Conservation (phyloP, 2,888 invertebrate species). For the Drosophila quinaria region DNA sequence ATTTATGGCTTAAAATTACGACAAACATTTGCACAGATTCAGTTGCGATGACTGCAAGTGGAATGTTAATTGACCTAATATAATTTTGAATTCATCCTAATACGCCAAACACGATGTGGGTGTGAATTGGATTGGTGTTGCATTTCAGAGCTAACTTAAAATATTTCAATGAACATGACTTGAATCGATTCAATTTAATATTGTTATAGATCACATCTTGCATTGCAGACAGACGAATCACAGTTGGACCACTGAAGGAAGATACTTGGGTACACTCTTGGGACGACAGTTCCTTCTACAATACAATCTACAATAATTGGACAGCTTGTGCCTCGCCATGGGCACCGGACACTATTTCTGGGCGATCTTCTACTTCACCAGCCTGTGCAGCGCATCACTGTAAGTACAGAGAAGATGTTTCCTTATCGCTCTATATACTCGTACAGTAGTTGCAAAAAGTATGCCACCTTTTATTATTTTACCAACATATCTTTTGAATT, state of each 20-base stretch:
- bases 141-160: not conserved
- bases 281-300: conserved; percentile 15
- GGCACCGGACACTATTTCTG: conserved; percentile 86
- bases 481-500: conserved; percentile 43
- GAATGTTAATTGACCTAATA: conserved; percentile 59
- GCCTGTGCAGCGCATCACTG: conserved; percentile 86
- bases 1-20: conserved; percentile 18
- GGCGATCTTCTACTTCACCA: conserved; percentile 86
- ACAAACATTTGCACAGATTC: conserved; percentile 27
- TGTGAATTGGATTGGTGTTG: conserved; percentile 6
- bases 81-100: conserved; percentile 48
- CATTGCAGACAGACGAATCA: conserved; percentile 29
- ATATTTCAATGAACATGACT: not conserved
- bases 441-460: conserved; percentile 53
- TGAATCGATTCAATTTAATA: not conserved
- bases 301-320: conserved; percentile 1
- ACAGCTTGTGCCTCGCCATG: conserved; percentile 77
- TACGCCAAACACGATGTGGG: conserved; percentile 2
- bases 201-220: conserved; percentile 2
- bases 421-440: not conserved
- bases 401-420: conserved; percentile 78
- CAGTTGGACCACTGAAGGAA: conserved; percentile 7
- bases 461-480: conserved; percentile 49
- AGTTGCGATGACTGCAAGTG: conserved; percentile 16
- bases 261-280: conserved; percentile 5